These are phyloP conservation scores for Melipona beecheii DNA, from an alignment of 2,888 invertebrate genomes.

Conservation along the genomic window DNA sequence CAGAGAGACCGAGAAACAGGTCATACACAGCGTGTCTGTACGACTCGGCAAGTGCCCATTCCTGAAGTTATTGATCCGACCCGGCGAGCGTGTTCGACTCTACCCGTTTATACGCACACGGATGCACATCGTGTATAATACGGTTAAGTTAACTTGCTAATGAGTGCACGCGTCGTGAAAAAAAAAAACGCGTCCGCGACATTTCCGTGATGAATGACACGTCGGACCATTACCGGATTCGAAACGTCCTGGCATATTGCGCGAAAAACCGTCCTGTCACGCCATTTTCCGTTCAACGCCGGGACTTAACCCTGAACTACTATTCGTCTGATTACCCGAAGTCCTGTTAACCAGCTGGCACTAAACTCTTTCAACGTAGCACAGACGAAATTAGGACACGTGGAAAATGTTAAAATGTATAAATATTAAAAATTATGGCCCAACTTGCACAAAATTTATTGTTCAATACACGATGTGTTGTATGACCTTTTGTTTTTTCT, in stretches of 20 bases:
- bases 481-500: neutral
- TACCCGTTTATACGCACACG: constrained; percentile 59
- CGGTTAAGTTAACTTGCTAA: constrained; percentile 65
- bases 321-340: neutral
- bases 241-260: neutral
- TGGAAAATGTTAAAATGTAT: too few species aligned
- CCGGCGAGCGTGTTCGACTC: constrained; percentile 70
- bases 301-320: constrained; percentile 7
- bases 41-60: constrained; percentile 67
- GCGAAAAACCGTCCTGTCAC: neutral
- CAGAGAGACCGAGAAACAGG: constrained; percentile 62
- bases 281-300: neutral
- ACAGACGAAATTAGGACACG: neutral
- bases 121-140: constrained; percentile 62
- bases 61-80: constrained; percentile 73
- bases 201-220: constrained; percentile 4
- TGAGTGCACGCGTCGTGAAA: constrained; percentile 47
- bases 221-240: constrained; percentile 21
- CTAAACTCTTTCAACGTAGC: neutral
- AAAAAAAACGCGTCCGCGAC: constrained; percentile 9
- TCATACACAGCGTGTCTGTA: constrained; percentile 48
- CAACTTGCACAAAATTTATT: too few species aligned
- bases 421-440: too few species aligned
- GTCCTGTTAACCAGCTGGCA: neutral
- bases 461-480: too few species aligned